Conservation (phyloP, 2,113 vertebrate species). For the Campylorhamphus procurvoides region DNA sequence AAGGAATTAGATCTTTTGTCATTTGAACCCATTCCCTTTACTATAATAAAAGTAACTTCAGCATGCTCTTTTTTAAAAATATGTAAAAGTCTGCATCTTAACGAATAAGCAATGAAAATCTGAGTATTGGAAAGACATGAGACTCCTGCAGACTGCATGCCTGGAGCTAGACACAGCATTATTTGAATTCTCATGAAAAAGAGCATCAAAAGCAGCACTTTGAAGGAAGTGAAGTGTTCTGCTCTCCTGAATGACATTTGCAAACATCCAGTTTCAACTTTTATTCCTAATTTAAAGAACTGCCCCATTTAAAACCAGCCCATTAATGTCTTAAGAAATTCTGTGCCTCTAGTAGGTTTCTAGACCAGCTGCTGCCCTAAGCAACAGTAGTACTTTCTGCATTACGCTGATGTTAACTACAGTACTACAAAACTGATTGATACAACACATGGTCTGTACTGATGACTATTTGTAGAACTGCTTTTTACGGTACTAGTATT, state of each 20-base stretch:
- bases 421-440: background rate
- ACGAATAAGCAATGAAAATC: background rate
- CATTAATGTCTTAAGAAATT: background rate
- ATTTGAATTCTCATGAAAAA: background rate
- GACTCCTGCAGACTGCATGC: background rate
- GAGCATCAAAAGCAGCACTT: background rate
- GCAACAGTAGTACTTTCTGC: background rate
- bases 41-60: background rate
- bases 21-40: background rate
- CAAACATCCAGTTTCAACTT: background rate
- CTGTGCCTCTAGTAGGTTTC: background rate
- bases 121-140: background rate
- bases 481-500: background rate
- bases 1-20: background rate
- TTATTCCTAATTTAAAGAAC: background rate
- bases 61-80: background rate
- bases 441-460: background rate
- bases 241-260: background rate
- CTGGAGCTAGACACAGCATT: background rate
- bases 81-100: background rate
- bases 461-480: accelerated
- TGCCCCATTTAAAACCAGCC: background rate
- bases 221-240: background rate
- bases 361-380: background rate
- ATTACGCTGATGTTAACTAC: background rate